phyloP scores from a whole-genome alignment of 2,888 invertebrate species.

The Gerris lacustris region DNA sequence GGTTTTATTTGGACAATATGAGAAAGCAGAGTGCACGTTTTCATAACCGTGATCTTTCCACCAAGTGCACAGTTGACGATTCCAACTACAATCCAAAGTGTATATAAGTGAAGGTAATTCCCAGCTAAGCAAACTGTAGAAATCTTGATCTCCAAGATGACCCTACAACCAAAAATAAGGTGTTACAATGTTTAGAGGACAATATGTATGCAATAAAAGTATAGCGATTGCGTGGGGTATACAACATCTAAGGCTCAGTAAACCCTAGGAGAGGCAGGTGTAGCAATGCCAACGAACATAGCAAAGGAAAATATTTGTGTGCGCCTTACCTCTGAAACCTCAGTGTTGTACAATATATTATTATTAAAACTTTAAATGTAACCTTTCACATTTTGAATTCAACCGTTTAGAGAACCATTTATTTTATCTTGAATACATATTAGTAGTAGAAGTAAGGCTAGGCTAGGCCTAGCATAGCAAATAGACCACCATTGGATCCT shows the following conservation, averaged over 20 bases:
- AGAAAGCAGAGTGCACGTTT: slow-evolving; percentile 58
- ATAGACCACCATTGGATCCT: too few species aligned
- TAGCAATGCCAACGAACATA: too few species aligned
- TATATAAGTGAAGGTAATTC: slow-evolving; percentile 60
- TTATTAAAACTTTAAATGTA: too few species aligned
- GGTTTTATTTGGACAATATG: slow-evolving; percentile 48
- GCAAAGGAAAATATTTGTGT: too few species aligned
- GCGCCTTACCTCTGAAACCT: too few species aligned
- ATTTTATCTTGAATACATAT: too few species aligned
- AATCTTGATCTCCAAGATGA: slow-evolving; percentile 65
- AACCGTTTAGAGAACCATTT: too few species aligned
- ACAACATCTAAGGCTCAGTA: not conserved
- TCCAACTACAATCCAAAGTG: slow-evolving; percentile 63
- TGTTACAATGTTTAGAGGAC: not conserved
- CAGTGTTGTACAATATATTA: too few species aligned
- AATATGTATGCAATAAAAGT: slow-evolving; percentile 5
- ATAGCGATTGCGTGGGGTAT: not conserved
- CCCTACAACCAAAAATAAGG: slow-evolving; percentile 37
- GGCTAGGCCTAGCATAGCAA: too few species aligned
- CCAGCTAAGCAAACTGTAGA: slow-evolving; percentile 43
- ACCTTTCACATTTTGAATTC: too few species aligned
- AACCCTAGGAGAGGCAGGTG: not conserved
- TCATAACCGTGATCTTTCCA: slow-evolving; percentile 64
- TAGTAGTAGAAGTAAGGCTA: too few species aligned
- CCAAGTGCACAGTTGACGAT: slow-evolving; percentile 69